These are phyloP conservation scores for Lithobates sylvaticus DNA, from an alignment of 2,797 vertebrate genomes.

Conservation along the genomic window DNA sequence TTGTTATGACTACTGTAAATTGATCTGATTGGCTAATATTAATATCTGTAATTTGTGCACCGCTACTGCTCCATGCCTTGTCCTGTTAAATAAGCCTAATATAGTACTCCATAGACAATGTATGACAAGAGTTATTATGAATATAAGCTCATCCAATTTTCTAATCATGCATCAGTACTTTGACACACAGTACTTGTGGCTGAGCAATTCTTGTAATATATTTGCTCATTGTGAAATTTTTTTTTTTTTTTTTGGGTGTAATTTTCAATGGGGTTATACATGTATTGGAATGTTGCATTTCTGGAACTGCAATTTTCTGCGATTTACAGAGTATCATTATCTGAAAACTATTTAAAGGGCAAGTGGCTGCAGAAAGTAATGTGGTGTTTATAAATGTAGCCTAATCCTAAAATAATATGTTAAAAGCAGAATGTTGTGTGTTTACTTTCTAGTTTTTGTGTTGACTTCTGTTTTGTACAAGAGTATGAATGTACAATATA, in stretches of 20 bases:
- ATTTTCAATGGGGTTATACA: not conserved
- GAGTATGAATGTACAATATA: too few relatives aligned
- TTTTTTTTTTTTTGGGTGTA: not conserved
- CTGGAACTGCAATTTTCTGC: too few relatives aligned
- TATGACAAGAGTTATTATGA: not conserved
- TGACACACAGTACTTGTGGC: not conserved
- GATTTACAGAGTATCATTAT: too few relatives aligned
- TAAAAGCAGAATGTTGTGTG: not conserved
- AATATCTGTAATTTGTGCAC: too few relatives aligned
- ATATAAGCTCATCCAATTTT: not conserved
- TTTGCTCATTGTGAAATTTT: not conserved
- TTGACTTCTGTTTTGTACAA: not conserved
- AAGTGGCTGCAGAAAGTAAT: not conserved
- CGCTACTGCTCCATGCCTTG: too few relatives aligned
- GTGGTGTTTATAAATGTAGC: not conserved
- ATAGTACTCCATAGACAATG: not conserved
- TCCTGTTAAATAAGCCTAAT: not conserved
- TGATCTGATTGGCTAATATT: too few relatives aligned
- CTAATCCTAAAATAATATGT: not conserved
- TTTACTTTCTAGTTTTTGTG: not conserved
- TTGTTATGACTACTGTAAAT: not conserved
- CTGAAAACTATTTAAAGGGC: not conserved
- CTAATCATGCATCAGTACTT: not conserved
- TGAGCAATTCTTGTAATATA: not conserved
- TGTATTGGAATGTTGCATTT: not conserved